Evolutionary conservation across 53 echinoderm and acorn worm genomes (phyloP).

Genomic region (Henricia sp.): DNA sequence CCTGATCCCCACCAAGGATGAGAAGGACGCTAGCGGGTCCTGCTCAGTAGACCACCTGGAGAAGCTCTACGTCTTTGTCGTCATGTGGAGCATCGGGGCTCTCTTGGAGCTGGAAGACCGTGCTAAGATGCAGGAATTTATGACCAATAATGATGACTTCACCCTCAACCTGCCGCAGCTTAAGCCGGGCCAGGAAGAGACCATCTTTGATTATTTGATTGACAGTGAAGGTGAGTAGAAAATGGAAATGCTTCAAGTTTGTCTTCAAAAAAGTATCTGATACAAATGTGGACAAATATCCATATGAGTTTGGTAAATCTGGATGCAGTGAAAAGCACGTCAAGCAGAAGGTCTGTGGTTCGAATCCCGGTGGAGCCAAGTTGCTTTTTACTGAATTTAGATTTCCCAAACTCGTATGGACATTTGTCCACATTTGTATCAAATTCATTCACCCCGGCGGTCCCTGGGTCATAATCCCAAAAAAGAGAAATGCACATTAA

Average conservation of each 20-base stretch:
- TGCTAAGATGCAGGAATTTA: constrained; percentile 89
- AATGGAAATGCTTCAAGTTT: background rate
- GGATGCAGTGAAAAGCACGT: too few species aligned
- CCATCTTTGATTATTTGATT: constrained; percentile 97
- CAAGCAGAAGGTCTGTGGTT: too few species aligned
- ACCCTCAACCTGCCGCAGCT: constrained; percentile 76
- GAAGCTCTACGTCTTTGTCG: constrained; percentile 89
- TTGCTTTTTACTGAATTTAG: too few species aligned
- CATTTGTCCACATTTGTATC: too few species aligned
- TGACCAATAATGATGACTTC: constrained; percentile 82
- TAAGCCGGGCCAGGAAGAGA: constrained; percentile 79
- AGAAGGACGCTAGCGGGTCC: constrained; percentile 79
- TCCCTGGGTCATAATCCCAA: too few species aligned
- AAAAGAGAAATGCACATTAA: too few species aligned
- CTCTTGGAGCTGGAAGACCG: constrained; percentile 94
- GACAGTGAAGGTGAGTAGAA: constrained; percentile 79
- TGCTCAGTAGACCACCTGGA: constrained; percentile 75
- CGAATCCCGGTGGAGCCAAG: too few species aligned
- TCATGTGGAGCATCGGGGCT: constrained; percentile 99
- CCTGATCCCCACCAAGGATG: constrained; percentile 91
- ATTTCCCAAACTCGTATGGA: too few species aligned
- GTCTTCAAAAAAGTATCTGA: too few species aligned
- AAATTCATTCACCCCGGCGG: too few species aligned
- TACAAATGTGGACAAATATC: too few species aligned
- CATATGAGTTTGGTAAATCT: too few species aligned